Percentiles rank a stretch among this genome's conserved stretches.
Evolutionary conservation across 2,888 invertebrate species (phyloP).

Genomic region (Volucella inanis): DNA sequence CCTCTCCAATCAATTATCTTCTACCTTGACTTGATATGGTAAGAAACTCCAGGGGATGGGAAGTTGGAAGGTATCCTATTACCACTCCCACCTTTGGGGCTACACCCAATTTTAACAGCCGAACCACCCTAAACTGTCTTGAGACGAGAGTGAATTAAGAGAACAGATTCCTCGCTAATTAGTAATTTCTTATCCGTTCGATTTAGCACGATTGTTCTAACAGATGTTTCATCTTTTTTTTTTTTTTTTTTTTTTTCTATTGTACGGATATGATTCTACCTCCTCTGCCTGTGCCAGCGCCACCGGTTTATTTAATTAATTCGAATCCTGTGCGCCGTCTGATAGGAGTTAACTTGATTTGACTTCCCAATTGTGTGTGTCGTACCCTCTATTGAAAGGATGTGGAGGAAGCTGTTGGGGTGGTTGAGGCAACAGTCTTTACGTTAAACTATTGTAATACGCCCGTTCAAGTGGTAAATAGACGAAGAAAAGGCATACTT

Average conservation of each 20-base stretch:
- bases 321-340: constrained; percentile 41
- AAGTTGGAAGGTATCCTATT: not conserved
- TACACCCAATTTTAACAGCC: not conserved
- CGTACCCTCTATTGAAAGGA: not conserved
- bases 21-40: constrained; percentile 23
- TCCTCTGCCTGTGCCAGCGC: constrained; percentile 3
- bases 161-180: constrained; percentile 71
- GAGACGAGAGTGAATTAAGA: constrained; percentile 59
- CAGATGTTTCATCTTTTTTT: constrained; percentile 65
- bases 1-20: constrained; percentile 48
- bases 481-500: constrained; percentile 42
- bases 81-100: not conserved
- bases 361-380: constrained; percentile 23
- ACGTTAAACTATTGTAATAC: constrained; percentile 65
- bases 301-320: constrained; percentile 66
- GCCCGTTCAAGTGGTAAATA: constrained; percentile 67
- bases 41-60: not conserved
- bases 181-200: constrained; percentile 74
- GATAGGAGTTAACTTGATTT: constrained; percentile 42
- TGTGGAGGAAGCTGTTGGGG: too few species aligned
- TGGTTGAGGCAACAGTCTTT: constrained; percentile 25
- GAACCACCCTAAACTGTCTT: not conserved
- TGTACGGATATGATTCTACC: not conserved
- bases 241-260: constrained; percentile 6
- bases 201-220: constrained; percentile 71